Base-by-base conservation (phyloP, 2,888 invertebrate species). In the Euzophera pinguis region DNA sequence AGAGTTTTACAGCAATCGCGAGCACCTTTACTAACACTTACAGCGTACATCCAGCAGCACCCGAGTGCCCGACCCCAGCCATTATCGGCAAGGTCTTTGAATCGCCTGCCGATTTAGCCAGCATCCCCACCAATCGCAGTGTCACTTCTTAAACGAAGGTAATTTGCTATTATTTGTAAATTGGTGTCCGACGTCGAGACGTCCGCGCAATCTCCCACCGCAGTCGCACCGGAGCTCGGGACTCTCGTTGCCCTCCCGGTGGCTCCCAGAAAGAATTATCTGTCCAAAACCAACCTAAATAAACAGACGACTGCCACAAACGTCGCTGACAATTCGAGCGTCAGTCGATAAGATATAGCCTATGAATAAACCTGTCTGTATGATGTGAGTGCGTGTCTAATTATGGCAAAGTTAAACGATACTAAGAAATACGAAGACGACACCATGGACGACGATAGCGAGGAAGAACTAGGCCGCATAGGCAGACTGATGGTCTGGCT, bases 91-190 rank as follows among this genome's bases (percentile, higher is more conserved):
- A 90, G 90, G 90, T 90, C 89, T 86, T 71, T 63, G 68, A 74
- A 86, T 86, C 81, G 84, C 80, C 76, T 84, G 79, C 77, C 86
- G 87, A 89, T 90, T 89, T 85, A 87, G 73, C 78, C 77, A 78
- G 67, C 84, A 87, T 87, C 85, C 84, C 89, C 88, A 86, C 90
- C 89, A 88, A 86, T 83, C 81, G 77, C 78, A 73, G 82, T 82
- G 79, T 82, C 89, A 89, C 86, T 84, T 85, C 90, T 90, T 89
- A 87, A 88, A 89, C 88, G 87, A 84, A 83, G 87, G 88, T 87
- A 90, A 90, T 90, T 89, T 84, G 86, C 87, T 85, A 84, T 87
- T 86, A 88, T 86, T 88, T 83, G 89, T 87, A 90, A 90, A 90
- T 90, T 90, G 90, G 84, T 79, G 81, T 75, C 64, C 73, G 76